Evolutionary conservation across 2,888 invertebrate species (phyloP).

Genomic region (Phasia obesa): DNA sequence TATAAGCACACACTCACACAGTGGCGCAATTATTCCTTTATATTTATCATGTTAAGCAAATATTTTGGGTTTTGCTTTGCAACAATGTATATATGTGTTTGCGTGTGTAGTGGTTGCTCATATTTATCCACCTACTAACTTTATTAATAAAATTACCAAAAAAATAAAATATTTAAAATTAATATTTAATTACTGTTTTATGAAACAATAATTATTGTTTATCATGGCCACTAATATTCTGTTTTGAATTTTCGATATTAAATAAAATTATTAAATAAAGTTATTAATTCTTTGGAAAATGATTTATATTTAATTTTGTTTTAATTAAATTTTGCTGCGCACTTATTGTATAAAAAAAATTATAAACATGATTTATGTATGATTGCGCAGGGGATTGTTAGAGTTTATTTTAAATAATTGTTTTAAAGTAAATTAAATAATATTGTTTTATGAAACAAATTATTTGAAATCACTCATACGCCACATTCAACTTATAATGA

Average conservation of each 20-base stretch:
- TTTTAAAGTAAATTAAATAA: slow-evolving; percentile 13
- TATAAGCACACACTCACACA: too few species aligned
- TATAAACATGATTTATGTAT: slow-evolving; percentile 51
- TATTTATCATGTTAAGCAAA: slow-evolving; percentile 1
- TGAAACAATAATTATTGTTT: slow-evolving; percentile 68
- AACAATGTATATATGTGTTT: slow-evolving; percentile 37
- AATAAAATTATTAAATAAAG: slow-evolving; percentile 65
- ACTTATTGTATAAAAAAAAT: background rate
- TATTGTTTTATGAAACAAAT: slow-evolving; percentile 54
- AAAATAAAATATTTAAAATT: slow-evolving; percentile 63
- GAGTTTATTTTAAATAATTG: slow-evolving; percentile 37
- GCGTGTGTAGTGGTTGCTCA: slow-evolving; percentile 19
- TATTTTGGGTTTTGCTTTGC: slow-evolving; percentile 30
- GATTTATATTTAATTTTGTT: slow-evolving; percentile 59
- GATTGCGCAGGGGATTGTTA: background rate
- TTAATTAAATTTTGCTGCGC: slow-evolving; percentile 57
- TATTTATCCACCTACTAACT: background rate
- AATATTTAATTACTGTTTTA: slow-evolving; percentile 71
- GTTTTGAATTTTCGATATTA: slow-evolving; percentile 5
- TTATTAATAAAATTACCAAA: slow-evolving; percentile 22
- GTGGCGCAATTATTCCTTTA: background rate
- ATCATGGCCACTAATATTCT: slow-evolving; percentile 28
- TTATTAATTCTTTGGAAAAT: slow-evolving; percentile 62
- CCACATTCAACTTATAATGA: slow-evolving; percentile 72
- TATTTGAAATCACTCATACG: slow-evolving; percentile 75